Conservation (phyloP, 1,140 invertebrate species). For the Cotesia typhae region DNA sequence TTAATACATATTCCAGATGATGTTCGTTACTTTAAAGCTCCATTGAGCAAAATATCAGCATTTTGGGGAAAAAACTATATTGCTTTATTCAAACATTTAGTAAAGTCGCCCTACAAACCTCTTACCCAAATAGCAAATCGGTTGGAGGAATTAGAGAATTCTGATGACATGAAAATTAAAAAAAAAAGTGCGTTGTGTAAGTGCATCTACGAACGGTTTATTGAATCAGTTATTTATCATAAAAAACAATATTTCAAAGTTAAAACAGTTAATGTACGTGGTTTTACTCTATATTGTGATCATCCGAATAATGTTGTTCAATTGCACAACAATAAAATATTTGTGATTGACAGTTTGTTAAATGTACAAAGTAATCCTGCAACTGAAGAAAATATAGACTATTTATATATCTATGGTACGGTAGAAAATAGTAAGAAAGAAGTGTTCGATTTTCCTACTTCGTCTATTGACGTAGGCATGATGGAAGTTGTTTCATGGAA, state of each 20-base stretch:
- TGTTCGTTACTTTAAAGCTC: slow-evolving; percentile 31
- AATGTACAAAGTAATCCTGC: background rate
- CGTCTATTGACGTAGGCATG: background rate
- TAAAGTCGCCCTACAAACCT: slow-evolving; percentile 31
- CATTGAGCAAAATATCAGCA: slow-evolving; percentile 33
- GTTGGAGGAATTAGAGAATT: background rate
- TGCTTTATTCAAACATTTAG: slow-evolving; percentile 31
- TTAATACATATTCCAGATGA: slow-evolving; percentile 40
- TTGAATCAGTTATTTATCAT: background rate
- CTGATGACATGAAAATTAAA: background rate
- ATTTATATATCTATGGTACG: background rate
- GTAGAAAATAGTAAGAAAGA: background rate
- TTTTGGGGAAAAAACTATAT: slow-evolving; percentile 42
- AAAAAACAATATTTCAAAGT: background rate
- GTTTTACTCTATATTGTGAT: background rate
- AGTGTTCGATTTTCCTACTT: background rate
- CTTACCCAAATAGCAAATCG: slow-evolving; percentile 30
- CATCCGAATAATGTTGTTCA: background rate
- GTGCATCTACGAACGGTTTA: background rate
- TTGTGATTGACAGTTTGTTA: background rate
- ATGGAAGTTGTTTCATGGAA: background rate
- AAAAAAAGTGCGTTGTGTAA: background rate
- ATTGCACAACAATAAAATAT: background rate
- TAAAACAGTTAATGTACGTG: background rate
- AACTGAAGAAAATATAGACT: background rate